These are phyloP conservation scores for Drosophila anomalata DNA, from an alignment of 2,888 invertebrate genomes.

Conservation along the genomic window DNA sequence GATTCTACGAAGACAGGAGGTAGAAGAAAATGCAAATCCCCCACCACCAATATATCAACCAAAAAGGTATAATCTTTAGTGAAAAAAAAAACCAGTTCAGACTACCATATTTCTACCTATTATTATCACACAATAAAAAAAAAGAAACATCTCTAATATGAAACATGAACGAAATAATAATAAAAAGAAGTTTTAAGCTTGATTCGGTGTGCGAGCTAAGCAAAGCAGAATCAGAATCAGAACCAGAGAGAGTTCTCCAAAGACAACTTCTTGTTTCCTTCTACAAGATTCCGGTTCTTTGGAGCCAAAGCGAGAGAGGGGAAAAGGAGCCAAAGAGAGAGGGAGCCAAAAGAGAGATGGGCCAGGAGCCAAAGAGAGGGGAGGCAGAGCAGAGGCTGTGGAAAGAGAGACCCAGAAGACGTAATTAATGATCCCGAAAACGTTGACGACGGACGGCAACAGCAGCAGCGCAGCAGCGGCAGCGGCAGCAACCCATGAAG, in stretches of 20 bases:
- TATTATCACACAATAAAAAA: slow-evolving; percentile 45
- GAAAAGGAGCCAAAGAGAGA: slow-evolving; percentile 12
- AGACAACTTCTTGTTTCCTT: slow-evolving; percentile 77
- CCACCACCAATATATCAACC: slow-evolving; percentile 32
- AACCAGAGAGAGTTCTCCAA: slow-evolving; percentile 50
- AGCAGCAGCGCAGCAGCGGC: slow-evolving; percentile 37
- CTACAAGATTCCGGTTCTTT: slow-evolving; percentile 71
- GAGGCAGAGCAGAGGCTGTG: neutral
- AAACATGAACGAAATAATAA: slow-evolving; percentile 32
- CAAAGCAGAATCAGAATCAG: slow-evolving; percentile 5
- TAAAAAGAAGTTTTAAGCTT: slow-evolving; percentile 37
- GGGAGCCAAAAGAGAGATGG: neutral
- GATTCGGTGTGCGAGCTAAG: slow-evolving; percentile 21
- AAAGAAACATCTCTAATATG: slow-evolving; percentile 53
- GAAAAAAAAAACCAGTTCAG: slow-evolving; percentile 46
- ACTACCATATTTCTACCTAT: slow-evolving; percentile 9
- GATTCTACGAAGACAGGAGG: slow-evolving; percentile 41
- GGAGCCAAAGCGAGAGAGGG: neutral
- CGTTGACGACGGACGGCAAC: slow-evolving; percentile 60
- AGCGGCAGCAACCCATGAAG: slow-evolving; percentile 40
- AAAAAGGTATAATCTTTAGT: slow-evolving; percentile 29
- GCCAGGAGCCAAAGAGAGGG: slow-evolving; percentile 16
- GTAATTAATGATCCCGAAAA: slow-evolving; percentile 79
- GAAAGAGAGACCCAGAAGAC: slow-evolving; percentile 56
- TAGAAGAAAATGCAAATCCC: slow-evolving; percentile 32